Conservation (phyloP, 1,140 invertebrate genomes). For the Heterodera carotae region DNA sequence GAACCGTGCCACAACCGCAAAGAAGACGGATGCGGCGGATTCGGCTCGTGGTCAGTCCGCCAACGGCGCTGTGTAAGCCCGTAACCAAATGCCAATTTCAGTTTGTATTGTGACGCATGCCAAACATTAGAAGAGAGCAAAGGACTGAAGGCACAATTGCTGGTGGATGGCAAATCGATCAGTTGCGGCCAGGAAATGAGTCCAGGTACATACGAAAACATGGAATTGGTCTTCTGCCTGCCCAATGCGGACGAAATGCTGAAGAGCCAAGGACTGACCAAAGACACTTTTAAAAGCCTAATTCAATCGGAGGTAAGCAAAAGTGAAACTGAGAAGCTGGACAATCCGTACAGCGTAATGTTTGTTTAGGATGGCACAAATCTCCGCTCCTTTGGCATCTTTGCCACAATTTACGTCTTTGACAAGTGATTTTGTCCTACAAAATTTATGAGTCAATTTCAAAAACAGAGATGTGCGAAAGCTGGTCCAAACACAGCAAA, state of each 20-base stretch:
- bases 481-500: constrained; percentile 59
- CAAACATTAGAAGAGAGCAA: constrained; percentile 54
- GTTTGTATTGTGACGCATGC: constrained; percentile 64
- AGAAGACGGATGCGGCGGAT: constrained; percentile 62
- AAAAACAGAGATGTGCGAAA: constrained; percentile 55
- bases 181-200: constrained; percentile 58
- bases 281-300: constrained; percentile 59
- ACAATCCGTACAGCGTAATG: not conserved
- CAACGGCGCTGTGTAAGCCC: not conserved
- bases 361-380: constrained; percentile 53
- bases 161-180: constrained; percentile 62
- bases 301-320: constrained; percentile 58
- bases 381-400: constrained; percentile 61
- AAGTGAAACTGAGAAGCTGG: not conserved
- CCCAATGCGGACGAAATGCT: constrained; percentile 63
- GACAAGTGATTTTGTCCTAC: constrained; percentile 35
- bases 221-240: constrained; percentile 62
- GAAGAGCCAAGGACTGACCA: constrained; percentile 58
- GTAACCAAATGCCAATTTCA: constrained; percentile 29
- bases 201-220: constrained; percentile 61
- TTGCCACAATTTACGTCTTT: constrained; percentile 64
- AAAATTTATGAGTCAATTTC: constrained; percentile 5
- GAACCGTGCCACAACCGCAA: constrained; percentile 58
- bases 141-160: constrained; percentile 59
- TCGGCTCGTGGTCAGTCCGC: constrained; percentile 57